Base-by-base conservation (phyloP, 2,888 invertebrate genomes). In the Eristalinus sepulchralis region DNA sequence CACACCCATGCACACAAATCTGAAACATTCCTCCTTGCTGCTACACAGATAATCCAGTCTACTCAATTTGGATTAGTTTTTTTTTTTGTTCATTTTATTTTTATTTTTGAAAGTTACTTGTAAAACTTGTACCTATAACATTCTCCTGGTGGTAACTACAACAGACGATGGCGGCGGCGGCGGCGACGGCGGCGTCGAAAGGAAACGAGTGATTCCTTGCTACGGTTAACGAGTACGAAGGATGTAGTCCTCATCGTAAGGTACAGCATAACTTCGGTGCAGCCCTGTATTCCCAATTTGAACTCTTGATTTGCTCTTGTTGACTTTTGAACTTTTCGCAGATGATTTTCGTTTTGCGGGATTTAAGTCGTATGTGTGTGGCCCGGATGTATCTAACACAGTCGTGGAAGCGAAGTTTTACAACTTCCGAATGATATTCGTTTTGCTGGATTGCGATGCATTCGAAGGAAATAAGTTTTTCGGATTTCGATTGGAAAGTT, bases 261-360 rank as follows among this genome's bases (percentile, higher is more conserved):
- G 60, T 57, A 36, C 53, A 64, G 68, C 24, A 55, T 62, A 39
- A 62, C 22, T 68, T 53, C 31, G 31, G 63, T 62, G 53, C 60
- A 72, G 60, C 27, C 72, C 24, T 57, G 63, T 70, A 72, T 78
- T 85, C 82, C 75, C 86, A 86, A 86, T 78, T 86, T 78, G 78
- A 86, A 82, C 86, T 86, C 82, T 86, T 86, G 86, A 86, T 86
- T 86, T 86, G 78, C 57, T 73, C 86, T 82, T 82, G 86, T 86
- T 86, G 86, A 86, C 86, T 86, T 86, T 82, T 73, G 53, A 85
- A 85, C 82, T 85, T 77, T 77, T 64, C 59, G 17, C 62, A 70
- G 78, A 81, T 82, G 77, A 66, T 70, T 73, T 63, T 78, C 78
- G 20, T 77, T 70, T 53, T 80, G 79, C 77, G 62, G 67, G 36